Evolutionary conservation across 2,888 invertebrate species (phyloP), one percentile per base, ranked within the genome.

Genomic region (Drosophila differens): DNA sequence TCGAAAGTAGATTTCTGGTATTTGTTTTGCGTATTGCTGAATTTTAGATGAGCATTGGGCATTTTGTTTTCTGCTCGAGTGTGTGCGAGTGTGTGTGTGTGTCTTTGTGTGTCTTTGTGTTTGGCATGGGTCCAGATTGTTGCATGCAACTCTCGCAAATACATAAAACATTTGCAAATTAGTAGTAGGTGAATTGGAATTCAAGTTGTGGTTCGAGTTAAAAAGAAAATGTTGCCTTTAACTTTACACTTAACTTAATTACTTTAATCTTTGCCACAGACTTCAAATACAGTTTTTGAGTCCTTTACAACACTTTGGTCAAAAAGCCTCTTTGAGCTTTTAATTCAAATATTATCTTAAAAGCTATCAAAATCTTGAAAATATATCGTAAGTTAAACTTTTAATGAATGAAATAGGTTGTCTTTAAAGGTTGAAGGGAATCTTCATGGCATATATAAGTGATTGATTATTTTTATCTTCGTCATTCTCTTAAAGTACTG

Each of bases 1-100:
- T 58, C 41, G 53, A 76, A 65, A 62, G 61, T 54, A 32, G 65
- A 70, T 37, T 67, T 58, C 22, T 32, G 33, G 30, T 39, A 39
- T 41, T 66, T 28, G 14, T 57, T 70, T 66, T 41, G 64, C 39
- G 64, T 65, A 37, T 59, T 54, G 49, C 52, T 59, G 59, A 52
- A 76, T 76, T 66, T 64, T 28, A 61, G 25, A 76, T 78, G 78
- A 63, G 72, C 55, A 41, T 37, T 55, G 66, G 55, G 78, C 33
- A 63, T 63, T 55, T 55, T 33, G 41, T 25, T n/a, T 41, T 4
- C 30, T 12, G 28, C 28, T 3, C 5, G 12, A 16, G 19, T 16
- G 47, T 25, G 47, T 22, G 10, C 4, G 22, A 19, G 14, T 14
- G 44, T 37, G 5, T 25, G 28, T 0, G 16, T n/a, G 54, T 22